Conservation (phyloP, 2,113 vertebrate genomes). For the Chinchilla lanigera region DNA sequence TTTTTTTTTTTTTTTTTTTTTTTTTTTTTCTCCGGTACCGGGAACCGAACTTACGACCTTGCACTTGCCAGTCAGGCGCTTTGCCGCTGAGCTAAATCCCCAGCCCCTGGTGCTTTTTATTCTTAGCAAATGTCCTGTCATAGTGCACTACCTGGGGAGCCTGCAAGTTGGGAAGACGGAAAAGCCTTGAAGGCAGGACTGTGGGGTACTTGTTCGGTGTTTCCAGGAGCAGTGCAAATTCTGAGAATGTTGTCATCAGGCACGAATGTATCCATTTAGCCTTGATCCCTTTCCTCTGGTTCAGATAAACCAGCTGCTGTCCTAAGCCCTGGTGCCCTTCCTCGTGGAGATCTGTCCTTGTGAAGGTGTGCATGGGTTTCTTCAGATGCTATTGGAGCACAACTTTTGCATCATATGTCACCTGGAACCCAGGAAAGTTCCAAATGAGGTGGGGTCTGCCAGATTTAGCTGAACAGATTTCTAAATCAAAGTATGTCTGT, state of each 20-base stretch:
- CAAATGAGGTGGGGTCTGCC: not conserved
- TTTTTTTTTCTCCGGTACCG: too few relatives aligned
- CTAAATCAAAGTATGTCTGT: not conserved
- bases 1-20: too few relatives aligned
- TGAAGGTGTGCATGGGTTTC: too few relatives aligned
- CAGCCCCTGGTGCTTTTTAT: too few relatives aligned
- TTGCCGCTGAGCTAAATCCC: too few relatives aligned
- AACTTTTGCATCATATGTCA: not conserved
- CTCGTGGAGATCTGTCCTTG: accelerated
- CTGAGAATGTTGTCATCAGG: not conserved
- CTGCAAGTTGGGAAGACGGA: not conserved
- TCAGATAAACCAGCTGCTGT: not conserved
- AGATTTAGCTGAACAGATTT: not conserved
- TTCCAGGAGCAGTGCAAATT: not conserved
- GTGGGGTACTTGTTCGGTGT: not conserved
- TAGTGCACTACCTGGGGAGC: not conserved
- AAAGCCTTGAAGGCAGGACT: not conserved
- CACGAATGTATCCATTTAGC: too few relatives aligned
- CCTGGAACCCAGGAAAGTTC: not conserved
- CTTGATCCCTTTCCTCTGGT: not conserved
- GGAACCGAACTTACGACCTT: too few relatives aligned
- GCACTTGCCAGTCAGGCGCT: too few relatives aligned
- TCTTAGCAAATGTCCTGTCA: not conserved
- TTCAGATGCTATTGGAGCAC: not conserved
- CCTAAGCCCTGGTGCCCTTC: not conserved